Base-by-base conservation (phyloP, 2,797 vertebrate genomes). In the Champsocephalus gunnari region DNA sequence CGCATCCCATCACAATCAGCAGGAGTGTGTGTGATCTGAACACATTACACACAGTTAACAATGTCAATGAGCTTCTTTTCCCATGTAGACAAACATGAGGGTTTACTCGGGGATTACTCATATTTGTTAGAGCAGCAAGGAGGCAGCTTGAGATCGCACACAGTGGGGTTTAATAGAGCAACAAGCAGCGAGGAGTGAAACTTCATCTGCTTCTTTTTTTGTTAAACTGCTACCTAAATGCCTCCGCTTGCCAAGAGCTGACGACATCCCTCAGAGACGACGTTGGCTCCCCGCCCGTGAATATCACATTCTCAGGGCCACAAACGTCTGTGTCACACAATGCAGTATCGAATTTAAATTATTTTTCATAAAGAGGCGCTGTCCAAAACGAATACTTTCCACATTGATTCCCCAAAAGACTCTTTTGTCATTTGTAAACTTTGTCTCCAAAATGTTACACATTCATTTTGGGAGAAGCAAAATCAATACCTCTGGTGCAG, bases 171-270 rank as follows among this genome's bases (percentile, higher is more conserved):
- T 51, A 60, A 79, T 65, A 79, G 72, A 78, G 82, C 84, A 78
- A 83, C 63, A 44, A 63, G 66, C 62, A 55, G 55, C 44, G 9
- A 66, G 32, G 67, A 71, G 69, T 50, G 90, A 85, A 93, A 92
- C 88, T 72, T 45, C 68, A 92, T 71, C 84, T 64, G 69, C 70
- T 32, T 71, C 73, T 71, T 83, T 79, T 71, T 80, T 38, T 38
- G 2, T 38, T 68, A 4, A 28, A 55, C 55, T 19, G 77, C 82
- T 81, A 86, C 86, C 78, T n/a, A 71, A 88, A 84, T 66, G 85
- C 83, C 66, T 75, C 44, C 3, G 71, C 62, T 47, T 68, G 89
- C 90, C 83, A 86, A 86, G 59, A 71, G 82, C 78, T 90, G 87
- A 92, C 85, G 84, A 79, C 89, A 85, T 89, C 80, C 78, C 63